phyloP scores from a whole-genome alignment of 2,888 invertebrate genomes.

The Acronicta psi region DNA sequence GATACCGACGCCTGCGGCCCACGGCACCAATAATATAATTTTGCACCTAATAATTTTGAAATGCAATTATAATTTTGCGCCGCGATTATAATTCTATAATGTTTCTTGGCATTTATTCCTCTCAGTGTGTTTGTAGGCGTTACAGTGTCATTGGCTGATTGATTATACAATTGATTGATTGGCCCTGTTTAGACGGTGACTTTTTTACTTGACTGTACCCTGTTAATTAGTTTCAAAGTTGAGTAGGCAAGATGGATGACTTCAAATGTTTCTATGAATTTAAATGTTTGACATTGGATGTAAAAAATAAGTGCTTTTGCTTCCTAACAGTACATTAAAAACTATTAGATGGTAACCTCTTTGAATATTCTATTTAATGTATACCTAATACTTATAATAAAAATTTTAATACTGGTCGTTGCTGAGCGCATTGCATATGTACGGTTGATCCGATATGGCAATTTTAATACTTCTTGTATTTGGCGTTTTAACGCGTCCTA shows the following conservation, averaged over 20 bases:
- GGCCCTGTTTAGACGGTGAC: conserved; percentile 46
- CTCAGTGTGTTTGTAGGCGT: conserved; percentile 47
- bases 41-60: conserved; percentile 85
- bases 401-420: no score
- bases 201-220: conserved; percentile 53
- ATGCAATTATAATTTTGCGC: conserved; percentile 78
- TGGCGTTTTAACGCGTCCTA: no score
- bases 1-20: conserved; percentile 70
- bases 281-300: conserved; percentile 7
- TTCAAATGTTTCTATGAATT: conserved; percentile 29
- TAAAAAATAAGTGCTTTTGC: conserved; percentile 15
- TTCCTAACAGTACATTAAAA: conserved; percentile 17
- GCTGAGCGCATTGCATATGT: no score
- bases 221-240: conserved; percentile 56
- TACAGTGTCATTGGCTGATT: conserved; percentile 59
- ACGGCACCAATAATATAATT: conserved; percentile 73
- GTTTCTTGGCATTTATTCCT: conserved; percentile 50
- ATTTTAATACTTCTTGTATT: no score
- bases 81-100: conserved; percentile 54
- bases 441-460: no score
- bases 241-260: conserved; percentile 53
- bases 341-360: background rate
- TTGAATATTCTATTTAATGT: no score
- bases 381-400: background rate
- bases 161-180: conserved; percentile 62